Conservation (phyloP, 2,113 vertebrate genomes). For the Motacilla tschutschensis region DNA sequence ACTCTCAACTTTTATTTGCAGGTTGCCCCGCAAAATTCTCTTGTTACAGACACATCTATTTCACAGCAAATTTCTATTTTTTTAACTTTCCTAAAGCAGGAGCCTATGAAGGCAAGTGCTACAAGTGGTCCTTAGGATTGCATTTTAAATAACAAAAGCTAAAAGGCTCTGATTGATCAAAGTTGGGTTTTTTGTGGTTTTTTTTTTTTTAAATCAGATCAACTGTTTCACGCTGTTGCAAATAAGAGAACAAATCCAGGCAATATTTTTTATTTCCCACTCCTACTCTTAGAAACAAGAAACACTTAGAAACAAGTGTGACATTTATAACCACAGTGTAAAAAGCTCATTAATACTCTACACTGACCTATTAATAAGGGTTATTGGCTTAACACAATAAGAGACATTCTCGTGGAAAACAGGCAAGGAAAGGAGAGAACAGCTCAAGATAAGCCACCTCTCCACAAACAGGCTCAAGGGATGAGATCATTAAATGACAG, state of each 20-base stretch:
- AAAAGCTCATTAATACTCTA: conserved; percentile 43
- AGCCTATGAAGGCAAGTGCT: neutral
- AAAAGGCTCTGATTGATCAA: neutral
- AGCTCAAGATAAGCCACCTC: conserved; percentile 7
- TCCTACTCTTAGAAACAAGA: neutral
- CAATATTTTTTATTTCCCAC: neutral
- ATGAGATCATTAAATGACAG: neutral
- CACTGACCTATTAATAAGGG: conserved; percentile 10
- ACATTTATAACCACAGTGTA: neutral
- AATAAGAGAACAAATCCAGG: conserved; percentile 2
- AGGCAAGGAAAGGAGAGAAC: neutral
- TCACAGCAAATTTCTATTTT: neutral
- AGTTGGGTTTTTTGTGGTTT: neutral
- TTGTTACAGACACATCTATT: fast-evolving
- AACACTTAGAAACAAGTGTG: neutral
- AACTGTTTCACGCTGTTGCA: neutral
- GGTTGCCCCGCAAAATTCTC: neutral
- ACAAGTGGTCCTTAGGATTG: neutral
- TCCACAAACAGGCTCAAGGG: conserved; percentile 16
- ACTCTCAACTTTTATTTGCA: neutral
- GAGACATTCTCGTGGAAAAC: neutral
- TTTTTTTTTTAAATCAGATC: neutral
- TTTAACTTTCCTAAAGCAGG: neutral
- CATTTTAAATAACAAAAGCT: neutral
- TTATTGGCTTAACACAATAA: conserved; percentile 35